phyloP scores from a whole-genome alignment of 30 jellyfish, hydroid and myxozoan genomes.

The Haliclystus octoradiatus region DNA sequence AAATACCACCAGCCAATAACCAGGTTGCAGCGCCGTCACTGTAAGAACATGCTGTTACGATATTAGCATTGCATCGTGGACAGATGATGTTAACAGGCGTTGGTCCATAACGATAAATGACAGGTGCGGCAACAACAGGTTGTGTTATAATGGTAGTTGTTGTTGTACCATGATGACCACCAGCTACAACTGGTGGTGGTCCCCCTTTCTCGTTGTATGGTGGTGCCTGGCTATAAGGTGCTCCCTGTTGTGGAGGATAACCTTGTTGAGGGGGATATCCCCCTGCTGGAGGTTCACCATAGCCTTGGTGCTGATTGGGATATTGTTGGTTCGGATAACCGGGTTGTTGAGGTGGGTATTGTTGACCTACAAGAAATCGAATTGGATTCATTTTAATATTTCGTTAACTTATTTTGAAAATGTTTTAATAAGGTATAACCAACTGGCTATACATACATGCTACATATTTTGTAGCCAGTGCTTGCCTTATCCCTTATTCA shows the following conservation, averaged over 20 bases:
- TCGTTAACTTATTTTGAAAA: no score
- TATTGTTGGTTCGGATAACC: no score
- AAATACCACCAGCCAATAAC: slow-evolving; percentile 33
- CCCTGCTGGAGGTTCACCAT: slow-evolving; percentile 24
- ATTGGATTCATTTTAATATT: no score
- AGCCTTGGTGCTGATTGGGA: no score
- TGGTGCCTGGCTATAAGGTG: no score
- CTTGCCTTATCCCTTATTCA: no score
- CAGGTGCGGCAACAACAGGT: not conserved
- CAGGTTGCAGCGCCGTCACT: slow-evolving; percentile 30
- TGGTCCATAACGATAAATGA: not conserved
- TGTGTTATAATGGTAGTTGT: slow-evolving; percentile 13
- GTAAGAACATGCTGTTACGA: slow-evolving; percentile 10
- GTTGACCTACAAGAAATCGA: no score
- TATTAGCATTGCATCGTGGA: slow-evolving; percentile 34
- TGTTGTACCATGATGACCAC: slow-evolving; percentile 10
- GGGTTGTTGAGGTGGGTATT: no score
- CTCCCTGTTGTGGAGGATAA: slow-evolving; percentile 14
- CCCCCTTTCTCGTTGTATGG: no score
- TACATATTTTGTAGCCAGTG: no score
- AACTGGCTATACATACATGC: no score
- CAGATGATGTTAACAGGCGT: slow-evolving; percentile 20
- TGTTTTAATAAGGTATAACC: no score
- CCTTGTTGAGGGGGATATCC: slow-evolving; percentile 10
- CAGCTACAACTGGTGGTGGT: slow-evolving; percentile 17